These are phyloP conservation scores for Poecilia velifera DNA, from an alignment of 2,797 vertebrate species.

Conservation along the genomic window DNA sequence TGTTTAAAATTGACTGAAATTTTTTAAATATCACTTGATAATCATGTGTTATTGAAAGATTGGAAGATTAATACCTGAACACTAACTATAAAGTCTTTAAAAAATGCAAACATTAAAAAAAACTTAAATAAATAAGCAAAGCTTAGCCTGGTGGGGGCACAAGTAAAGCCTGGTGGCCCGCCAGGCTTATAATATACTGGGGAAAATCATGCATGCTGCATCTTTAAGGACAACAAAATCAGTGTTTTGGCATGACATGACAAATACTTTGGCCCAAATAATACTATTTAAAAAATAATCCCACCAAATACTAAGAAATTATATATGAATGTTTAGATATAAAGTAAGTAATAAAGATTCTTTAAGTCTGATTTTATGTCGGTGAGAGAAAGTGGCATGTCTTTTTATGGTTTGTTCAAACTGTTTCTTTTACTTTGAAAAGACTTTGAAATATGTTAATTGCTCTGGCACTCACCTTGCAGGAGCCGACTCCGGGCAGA, in stretches of 20 bases:
- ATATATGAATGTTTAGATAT: neutral
- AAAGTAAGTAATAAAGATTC: neutral
- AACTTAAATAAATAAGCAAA: too few relatives aligned
- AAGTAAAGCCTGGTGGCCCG: too few relatives aligned
- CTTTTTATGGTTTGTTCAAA: neutral
- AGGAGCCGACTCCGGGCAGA: constrained; percentile 99
- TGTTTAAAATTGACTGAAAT: too few relatives aligned
- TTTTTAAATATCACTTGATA: too few relatives aligned
- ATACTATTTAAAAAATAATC: neutral
- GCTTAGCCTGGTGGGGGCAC: too few relatives aligned
- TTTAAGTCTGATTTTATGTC: neutral
- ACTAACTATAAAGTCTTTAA: too few relatives aligned
- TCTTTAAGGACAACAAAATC: neutral
- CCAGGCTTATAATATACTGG: too few relatives aligned
- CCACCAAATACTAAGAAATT: neutral
- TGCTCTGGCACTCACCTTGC: constrained; percentile 6
- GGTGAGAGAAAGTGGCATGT: neutral
- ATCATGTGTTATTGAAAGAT: too few relatives aligned
- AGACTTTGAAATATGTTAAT: neutral
- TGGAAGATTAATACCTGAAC: too few relatives aligned
- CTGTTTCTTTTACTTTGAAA: neutral
- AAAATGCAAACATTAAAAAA: too few relatives aligned
- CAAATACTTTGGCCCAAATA: neutral
- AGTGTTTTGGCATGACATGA: neutral
- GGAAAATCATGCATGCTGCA: too few relatives aligned